Conservation (phyloP, 2,113 vertebrate genomes). For the Turdus rufiventris region DNA sequence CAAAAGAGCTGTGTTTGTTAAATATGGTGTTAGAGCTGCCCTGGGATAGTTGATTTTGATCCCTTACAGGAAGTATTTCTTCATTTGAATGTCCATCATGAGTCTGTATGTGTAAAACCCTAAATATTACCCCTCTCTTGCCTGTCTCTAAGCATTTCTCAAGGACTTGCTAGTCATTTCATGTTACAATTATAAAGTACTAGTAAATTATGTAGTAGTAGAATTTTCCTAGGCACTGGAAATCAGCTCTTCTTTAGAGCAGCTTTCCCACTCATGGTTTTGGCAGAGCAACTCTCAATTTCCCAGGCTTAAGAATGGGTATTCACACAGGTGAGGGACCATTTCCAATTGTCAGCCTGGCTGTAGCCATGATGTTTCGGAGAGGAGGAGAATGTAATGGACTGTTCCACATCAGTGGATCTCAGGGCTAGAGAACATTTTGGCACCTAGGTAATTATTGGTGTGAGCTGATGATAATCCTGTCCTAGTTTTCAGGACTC, state of each 20-base stretch:
- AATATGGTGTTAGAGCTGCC: not conserved
- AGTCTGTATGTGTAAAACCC: not conserved
- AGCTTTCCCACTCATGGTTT: not conserved
- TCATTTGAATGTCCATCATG: not conserved
- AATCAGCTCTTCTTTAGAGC: not conserved
- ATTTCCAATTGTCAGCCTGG: not conserved
- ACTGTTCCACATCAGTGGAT: not conserved
- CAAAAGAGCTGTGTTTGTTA: not conserved
- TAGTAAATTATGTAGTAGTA: not conserved
- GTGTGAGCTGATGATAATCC: not conserved
- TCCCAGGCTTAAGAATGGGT: not conserved
- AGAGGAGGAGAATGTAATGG: not conserved
- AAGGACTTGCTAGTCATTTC: not conserved
- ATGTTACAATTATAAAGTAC: not conserved
- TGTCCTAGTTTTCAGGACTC: not conserved
- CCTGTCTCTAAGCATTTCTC: not conserved
- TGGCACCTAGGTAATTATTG: not conserved
- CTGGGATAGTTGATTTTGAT: not conserved
- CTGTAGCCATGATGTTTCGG: not conserved
- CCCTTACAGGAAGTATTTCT: not conserved
- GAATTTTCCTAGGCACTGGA: not conserved
- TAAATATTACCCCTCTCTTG: not conserved
- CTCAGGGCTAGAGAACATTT: not conserved
- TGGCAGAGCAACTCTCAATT: not conserved
- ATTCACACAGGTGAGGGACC: not conserved